Base-by-base conservation (phyloP, 2,113 vertebrate species). In the Neolamprologus tretocephalus region DNA sequence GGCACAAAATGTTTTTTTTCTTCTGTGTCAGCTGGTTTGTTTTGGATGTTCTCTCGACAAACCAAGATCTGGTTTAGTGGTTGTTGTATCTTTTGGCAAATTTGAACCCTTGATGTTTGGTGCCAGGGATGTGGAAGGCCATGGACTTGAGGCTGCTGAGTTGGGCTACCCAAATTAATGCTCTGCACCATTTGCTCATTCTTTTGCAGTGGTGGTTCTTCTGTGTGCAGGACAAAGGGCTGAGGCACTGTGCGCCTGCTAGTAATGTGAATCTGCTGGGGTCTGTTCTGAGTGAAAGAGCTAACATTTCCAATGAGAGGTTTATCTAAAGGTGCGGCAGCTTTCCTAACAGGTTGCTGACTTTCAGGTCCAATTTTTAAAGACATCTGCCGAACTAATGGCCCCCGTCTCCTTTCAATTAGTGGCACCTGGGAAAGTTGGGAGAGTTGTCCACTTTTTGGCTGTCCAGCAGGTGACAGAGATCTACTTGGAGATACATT, bases 381-480 rank as follows among this genome's bases (percentile, higher is more conserved):
- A 92, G 98, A 99, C 97, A 99, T 99, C 42, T 99, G 99, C 17
- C 98, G 96, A 68, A 98, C 97, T 87, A 99, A 95, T 7, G 99
- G 98, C 1, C 99, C 98, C 45, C 99, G 97, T 87, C 99, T 97
- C 83, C 99, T 97, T 95, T 99, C 99, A 84, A 99, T 96, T 16
- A 99, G 96, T 81, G 99, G 98, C 47, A 99, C 96, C 0, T 98
- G 98, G 80, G 96, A 81, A 8, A 90, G 80, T 23, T 96, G 93
- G 80, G 96, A 89, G 7, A 90, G 80, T 23, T 96, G 93, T 1
- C 94, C 88, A 66, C 81, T 90, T 86, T 97, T 96, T 0, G 95
- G 95, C 91, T 96, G 80, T 28, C 97, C 97, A 45, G 92, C 13
- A 5, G 96, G 95, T 0, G 97, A 94, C 17, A 90, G 53, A 42